Evolutionary conservation across 2,888 invertebrate species (phyloP).

Genomic region (Eugnorisma glareosa): DNA sequence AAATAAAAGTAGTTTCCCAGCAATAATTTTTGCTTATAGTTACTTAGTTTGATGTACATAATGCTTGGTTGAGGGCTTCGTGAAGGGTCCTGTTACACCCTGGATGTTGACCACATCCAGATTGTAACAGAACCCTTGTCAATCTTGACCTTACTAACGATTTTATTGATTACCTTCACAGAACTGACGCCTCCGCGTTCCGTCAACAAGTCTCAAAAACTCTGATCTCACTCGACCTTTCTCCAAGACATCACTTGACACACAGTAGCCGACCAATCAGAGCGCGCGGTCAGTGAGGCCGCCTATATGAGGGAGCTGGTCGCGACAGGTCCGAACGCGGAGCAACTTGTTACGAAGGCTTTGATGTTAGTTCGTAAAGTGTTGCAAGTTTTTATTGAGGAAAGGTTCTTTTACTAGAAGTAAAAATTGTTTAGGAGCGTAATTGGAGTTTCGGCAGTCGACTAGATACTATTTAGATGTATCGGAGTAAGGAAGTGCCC

Average conservation of each 20-base stretch:
- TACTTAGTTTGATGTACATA: too few relatives aligned
- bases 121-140: too few relatives aligned
- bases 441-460: neutral
- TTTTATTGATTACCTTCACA: neutral
- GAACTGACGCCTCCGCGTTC: neutral
- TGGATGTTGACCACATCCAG: too few relatives aligned
- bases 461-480: neutral
- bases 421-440: neutral
- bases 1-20: too few relatives aligned
- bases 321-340: neutral
- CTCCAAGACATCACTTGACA: neutral
- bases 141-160: neutral
- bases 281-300: neutral
- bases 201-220: neutral
- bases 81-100: too few relatives aligned
- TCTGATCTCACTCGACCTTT: slow-evolving; percentile 7
- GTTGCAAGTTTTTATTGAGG: slow-evolving; percentile 2
- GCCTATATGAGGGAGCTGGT: neutral
- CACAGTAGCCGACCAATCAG: neutral
- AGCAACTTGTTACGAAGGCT: slow-evolving; percentile 10
- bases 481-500: neutral
- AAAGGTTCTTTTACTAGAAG: neutral
- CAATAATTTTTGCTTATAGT: too few relatives aligned
- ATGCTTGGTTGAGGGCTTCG: too few relatives aligned
- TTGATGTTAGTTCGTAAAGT: slow-evolving; percentile 12